phyloP scores from a whole-genome alignment of 2,797 vertebrate genomes.

The Calcarius lapponicus region DNA sequence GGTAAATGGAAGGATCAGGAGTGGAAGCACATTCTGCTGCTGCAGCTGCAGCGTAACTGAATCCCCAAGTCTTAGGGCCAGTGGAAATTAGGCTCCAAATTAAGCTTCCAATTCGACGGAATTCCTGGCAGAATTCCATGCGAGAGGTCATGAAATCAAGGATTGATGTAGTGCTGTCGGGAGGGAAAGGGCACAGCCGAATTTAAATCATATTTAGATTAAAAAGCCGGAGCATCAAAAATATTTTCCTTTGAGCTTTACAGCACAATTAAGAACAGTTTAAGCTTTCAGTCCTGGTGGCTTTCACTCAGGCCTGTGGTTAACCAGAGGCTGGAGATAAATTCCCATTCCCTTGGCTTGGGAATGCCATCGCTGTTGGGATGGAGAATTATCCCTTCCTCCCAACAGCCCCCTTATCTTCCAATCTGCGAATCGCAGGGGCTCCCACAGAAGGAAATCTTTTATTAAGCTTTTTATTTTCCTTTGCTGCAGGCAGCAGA shows the following conservation, averaged over 20 bases:
- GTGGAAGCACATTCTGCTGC: not conserved
- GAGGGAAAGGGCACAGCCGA: conserved; percentile 12
- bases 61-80: not conserved
- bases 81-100: not conserved
- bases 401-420: conserved; percentile 63
- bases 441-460: conserved; percentile 81
- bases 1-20: not conserved
- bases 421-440: conserved; percentile 73
- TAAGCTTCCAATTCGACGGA: not conserved
- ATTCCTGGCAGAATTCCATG: not conserved
- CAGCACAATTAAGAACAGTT: conserved; percentile 67
- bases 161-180: conserved; percentile 1
- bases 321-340: conserved; percentile 60
- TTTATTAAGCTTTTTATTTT: conserved; percentile 83
- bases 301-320: conserved; percentile 62
- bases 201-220: conserved; percentile 61
- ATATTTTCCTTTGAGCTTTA: conserved; percentile 70
- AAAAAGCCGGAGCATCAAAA: conserved; percentile 45
- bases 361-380: conserved; percentile 55
- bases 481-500: conserved; percentile 79
- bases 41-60: not conserved
- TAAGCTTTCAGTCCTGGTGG: conserved; percentile 52
- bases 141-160: not conserved
- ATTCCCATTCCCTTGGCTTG: conserved; percentile 45
- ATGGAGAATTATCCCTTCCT: conserved; percentile 57